Percentiles rank a stretch among this genome's conserved stretches.
phyloP scores from a whole-genome alignment of 2,113 vertebrate species.

The Plecotus auritus region DNA sequence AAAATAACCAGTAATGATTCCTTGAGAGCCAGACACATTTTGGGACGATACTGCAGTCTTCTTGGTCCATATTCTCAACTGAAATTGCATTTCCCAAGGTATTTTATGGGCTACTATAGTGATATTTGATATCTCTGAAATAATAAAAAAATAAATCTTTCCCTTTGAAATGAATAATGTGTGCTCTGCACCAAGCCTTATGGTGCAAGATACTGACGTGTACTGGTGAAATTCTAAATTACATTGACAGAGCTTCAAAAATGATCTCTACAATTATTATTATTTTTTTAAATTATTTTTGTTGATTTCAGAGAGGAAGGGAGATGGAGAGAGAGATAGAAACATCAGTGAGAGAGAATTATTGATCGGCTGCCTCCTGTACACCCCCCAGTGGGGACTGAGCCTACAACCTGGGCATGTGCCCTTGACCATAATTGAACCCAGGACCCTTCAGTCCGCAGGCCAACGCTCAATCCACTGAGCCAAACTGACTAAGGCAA shows the following conservation, averaged over 20 bases:
- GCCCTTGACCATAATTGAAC: no score
- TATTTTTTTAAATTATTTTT: no score
- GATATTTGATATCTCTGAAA: background rate
- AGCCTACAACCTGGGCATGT: no score
- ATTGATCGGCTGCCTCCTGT: no score
- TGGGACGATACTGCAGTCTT: background rate
- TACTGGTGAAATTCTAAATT: background rate
- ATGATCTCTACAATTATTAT: no score
- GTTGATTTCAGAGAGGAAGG: no score
- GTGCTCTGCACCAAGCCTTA: background rate
- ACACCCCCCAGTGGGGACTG: no score
- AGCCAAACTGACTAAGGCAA: no score
- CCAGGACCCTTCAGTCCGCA: no score
- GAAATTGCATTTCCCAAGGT: conserved; percentile 32
- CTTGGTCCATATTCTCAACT: background rate
- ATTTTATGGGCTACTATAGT: conserved; percentile 6
- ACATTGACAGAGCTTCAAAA: background rate
- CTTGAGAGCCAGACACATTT: background rate
- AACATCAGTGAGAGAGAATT: no score
- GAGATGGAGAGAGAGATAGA: no score
- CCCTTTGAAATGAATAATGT: conserved; percentile 6
- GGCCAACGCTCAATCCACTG: no score
- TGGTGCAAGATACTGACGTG: background rate
- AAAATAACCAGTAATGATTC: background rate
- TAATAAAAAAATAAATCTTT: conserved; percentile 33